Conservation (phyloP, 2,888 invertebrate species). For the Patella depressa region DNA sequence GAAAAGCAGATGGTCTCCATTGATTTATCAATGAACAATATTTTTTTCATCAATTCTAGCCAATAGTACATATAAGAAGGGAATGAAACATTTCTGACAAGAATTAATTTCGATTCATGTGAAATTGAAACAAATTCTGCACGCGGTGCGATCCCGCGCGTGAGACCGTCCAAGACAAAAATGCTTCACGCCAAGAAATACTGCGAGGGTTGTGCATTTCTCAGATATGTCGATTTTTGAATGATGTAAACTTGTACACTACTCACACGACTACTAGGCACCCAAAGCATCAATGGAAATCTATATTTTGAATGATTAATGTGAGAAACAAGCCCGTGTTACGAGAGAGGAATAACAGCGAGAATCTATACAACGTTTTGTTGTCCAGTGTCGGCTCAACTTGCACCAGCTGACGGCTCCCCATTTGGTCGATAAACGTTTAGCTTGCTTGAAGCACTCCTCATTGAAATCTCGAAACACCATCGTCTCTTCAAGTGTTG, state of each 20-base stretch:
- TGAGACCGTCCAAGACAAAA: constrained; percentile 4
- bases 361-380: constrained; percentile 9
- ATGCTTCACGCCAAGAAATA: constrained; percentile 3
- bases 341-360: constrained; percentile 4
- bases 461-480: constrained; percentile 4
- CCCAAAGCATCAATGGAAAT: constrained; percentile 12
- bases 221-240: constrained; percentile 9
- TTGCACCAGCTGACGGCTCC: constrained; percentile 8
- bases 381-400: constrained; percentile 6
- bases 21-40: constrained; percentile 12
- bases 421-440: constrained; percentile 6
- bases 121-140: constrained; percentile 10
- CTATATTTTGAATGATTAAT: constrained; percentile 12
- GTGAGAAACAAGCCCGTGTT: constrained; percentile 7
- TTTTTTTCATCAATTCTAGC: constrained; percentile 9
- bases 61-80: constrained; percentile 12
- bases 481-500: constrained; percentile 6
- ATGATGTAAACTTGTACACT: constrained; percentile 8
- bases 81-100: constrained; percentile 12
- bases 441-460: constrained; percentile 9
- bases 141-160: constrained; percentile 10
- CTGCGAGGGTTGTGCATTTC: constrained; percentile 6
- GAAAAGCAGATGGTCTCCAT: constrained; percentile 6
- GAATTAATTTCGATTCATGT: constrained; percentile 10
- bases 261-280: constrained; percentile 9